Conservation (phyloP, 1,140 invertebrate species). For the Trichonephila inaurata region DNA sequence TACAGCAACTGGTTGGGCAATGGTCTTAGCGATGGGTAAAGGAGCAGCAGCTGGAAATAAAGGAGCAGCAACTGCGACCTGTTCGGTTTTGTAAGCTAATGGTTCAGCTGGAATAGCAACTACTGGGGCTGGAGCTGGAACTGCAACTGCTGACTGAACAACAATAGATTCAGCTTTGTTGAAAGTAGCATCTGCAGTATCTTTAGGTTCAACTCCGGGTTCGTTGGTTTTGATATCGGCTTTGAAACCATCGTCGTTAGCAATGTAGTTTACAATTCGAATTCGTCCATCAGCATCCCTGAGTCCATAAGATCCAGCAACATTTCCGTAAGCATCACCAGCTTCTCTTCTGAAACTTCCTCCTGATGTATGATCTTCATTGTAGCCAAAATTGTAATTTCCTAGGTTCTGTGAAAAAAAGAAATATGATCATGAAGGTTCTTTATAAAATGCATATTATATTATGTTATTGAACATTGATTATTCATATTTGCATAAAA, state of each 20-base stretch:
- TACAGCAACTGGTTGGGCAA: not conserved
- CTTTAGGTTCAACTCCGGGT: constrained; percentile 76
- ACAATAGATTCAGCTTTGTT: constrained; percentile 77
- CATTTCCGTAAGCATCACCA: constrained; percentile 77
- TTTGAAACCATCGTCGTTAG: constrained; percentile 79
- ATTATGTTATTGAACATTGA: no score
- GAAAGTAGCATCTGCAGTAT: constrained; percentile 77
- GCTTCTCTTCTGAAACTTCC: constrained; percentile 78
- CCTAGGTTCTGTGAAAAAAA: constrained; percentile 73
- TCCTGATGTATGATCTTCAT: constrained; percentile 79
- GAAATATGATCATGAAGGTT: not conserved
- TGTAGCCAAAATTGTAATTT: constrained; percentile 79
- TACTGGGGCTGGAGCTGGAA: constrained; percentile 77
- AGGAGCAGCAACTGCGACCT: constrained; percentile 76
- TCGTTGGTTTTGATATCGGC: constrained; percentile 78
- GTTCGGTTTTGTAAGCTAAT: constrained; percentile 72
- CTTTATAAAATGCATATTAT: no score
- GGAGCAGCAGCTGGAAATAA: constrained; percentile 79
- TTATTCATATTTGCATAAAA: no score
- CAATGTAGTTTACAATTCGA: constrained; percentile 79
- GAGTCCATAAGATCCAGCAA: constrained; percentile 78
- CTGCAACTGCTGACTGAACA: constrained; percentile 72
- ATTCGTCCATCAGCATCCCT: constrained; percentile 78
- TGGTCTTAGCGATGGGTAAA: constrained; percentile 59
- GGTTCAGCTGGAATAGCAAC: constrained; percentile 82